Evolutionary conservation across 2,888 invertebrate species (phyloP).

Genomic region (Aphidoletes aphidimyza): DNA sequence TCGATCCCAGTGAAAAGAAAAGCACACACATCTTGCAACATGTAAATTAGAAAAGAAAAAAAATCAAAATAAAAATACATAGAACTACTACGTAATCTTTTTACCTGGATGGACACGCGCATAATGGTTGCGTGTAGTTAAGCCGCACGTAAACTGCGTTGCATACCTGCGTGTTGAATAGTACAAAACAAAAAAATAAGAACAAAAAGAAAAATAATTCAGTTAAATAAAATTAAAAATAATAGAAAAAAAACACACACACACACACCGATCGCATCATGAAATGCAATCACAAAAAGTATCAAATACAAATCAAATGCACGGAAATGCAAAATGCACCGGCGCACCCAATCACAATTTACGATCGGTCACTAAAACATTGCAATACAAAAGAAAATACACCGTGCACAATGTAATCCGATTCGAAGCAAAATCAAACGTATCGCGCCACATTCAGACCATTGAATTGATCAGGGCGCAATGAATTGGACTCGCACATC

Average conservation of each 20-base stretch:
- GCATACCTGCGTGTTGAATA: slow-evolving; percentile 74
- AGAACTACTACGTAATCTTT: slow-evolving; percentile 56
- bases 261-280: no score
- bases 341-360: slow-evolving; percentile 51
- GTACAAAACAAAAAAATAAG: not conserved
- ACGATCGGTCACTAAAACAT: slow-evolving; percentile 20
- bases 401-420: not conserved
- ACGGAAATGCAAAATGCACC: slow-evolving; percentile 49
- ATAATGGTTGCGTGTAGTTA: slow-evolving; percentile 92
- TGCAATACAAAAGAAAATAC: not conserved
- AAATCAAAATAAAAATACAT: no score
- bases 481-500: not conserved
- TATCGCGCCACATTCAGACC: not conserved
- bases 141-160: slow-evolving; percentile 92
- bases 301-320: slow-evolving; percentile 36
- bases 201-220: slow-evolving; percentile 20
- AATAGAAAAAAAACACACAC: slow-evolving; percentile 31
- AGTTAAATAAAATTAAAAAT: slow-evolving; percentile 20
- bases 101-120: slow-evolving; percentile 85
- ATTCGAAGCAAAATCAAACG: not conserved
- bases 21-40: slow-evolving; percentile 5
- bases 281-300: slow-evolving; percentile 44
- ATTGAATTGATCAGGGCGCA: not conserved
- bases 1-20: slow-evolving; percentile 45
- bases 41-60: slow-evolving; percentile 29